Evolutionary conservation across 2,113 vertebrate species (phyloP).

Genomic region (Hassar affinis): DNA sequence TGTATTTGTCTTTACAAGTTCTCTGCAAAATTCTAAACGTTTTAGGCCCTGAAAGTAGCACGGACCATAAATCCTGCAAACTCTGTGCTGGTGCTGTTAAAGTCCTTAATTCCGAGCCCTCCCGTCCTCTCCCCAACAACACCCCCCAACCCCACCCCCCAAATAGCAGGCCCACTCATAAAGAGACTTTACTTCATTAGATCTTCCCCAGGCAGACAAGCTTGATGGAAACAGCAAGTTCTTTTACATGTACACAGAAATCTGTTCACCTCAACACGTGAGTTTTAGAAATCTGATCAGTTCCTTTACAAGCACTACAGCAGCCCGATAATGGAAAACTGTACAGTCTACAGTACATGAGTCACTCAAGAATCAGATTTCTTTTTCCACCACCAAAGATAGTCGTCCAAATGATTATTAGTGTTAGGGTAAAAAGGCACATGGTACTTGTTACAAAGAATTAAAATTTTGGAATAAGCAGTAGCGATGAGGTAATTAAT

Average conservation of each 20-base stretch:
- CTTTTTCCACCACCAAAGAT: neutral
- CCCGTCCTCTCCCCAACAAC: no score
- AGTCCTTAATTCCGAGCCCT: constrained; percentile 3
- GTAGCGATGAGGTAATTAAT: neutral
- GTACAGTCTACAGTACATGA: neutral
- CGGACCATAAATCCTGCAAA: constrained; percentile 13
- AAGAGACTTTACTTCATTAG: constrained; percentile 24
- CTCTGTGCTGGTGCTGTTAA: constrained; percentile 24
- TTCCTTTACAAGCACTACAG: neutral
- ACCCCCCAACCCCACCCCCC: no score
- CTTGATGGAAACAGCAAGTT: constrained; percentile 26
- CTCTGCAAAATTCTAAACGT: neutral
- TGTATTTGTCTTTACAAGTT: neutral
- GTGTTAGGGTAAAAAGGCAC: neutral
- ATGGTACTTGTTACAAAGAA: neutral
- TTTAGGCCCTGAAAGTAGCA: neutral
- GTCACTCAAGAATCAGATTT: neutral
- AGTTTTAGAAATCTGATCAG: neutral
- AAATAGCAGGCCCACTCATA: constrained; percentile 18
- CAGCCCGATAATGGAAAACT: neutral
- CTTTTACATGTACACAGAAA: constrained; percentile 15
- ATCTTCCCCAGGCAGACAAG: constrained; percentile 35
- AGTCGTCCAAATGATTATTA: neutral
- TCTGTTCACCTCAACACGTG: neutral
- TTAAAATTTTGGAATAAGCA: neutral